Evolutionary conservation across 2,888 invertebrate genomes (phyloP), one percentile per base, ranked within the genome.

Genomic region (Dascillus cervinus): DNA sequence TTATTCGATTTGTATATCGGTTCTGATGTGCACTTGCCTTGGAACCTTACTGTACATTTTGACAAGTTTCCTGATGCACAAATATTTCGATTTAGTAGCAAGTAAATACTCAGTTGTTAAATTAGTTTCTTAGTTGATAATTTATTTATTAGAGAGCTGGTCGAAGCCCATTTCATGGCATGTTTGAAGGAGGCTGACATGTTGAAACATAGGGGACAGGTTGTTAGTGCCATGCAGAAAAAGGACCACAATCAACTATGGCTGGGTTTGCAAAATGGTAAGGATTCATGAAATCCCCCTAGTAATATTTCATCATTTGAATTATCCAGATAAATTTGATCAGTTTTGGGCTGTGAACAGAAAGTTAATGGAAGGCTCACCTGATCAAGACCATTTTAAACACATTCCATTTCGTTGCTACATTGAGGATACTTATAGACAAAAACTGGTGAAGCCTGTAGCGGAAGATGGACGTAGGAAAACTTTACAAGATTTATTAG

Each of bases 311-410:
- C 4, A 4, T 8, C 17, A 17, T 17, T n/a, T n/a, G n/a, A n/a
- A n/a, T n/a, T n/a, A n/a, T n/a, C 25, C 65, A 88, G 89, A 96
- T 62, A 94, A 92, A 66, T 98, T 97, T 69, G 97, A 98, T 63
- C 96, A 96, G 64, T 98, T 98, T 65, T 98, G 97, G 97, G 83
- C 91, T 2, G 85, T 97, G 6, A 98, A 98, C 62, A 77, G 91
- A 48, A 82, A 90, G 56, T 69, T 98, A 30, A 97, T 97, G 96
- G 95, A 95, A 58, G 71, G 79, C 1, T 74, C 75, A 42, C 79
- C 76, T 29, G 83, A 82, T 28, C 82, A 79, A 53, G 86, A 89
- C 51, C 74, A 79, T 30, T 92, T 94, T 56, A 87, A 85, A 62
- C 77, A 87, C 66, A 87, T 95, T 70, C 94, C 95, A 30, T 78